Conservation (phyloP, 2,888 invertebrate species). For the Auanema freiburgensis region DNA sequence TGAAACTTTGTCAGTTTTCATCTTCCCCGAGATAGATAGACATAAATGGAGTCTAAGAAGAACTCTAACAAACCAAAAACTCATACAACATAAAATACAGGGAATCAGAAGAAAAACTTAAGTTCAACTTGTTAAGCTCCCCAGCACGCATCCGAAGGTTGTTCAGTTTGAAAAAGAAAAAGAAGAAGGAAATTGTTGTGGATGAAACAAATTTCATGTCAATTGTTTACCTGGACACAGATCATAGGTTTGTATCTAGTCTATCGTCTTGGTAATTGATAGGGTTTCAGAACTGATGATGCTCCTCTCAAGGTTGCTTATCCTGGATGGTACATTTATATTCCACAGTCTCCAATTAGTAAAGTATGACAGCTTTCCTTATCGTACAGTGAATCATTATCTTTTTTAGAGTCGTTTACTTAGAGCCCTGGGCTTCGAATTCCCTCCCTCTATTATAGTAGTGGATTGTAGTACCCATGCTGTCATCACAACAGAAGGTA, state of each 20-base stretch:
- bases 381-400: background rate
- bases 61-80: no score
- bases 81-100: no score
- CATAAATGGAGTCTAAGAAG: no score
- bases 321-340: constrained; percentile 26
- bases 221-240: constrained; percentile 36
- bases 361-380: constrained; percentile 32
- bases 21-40: no score
- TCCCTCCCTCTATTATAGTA: constrained; percentile 40
- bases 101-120: no score
- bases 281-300: constrained; percentile 9
- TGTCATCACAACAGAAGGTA: constrained; percentile 38
- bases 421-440: constrained; percentile 32
- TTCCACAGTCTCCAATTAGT: constrained; percentile 19
- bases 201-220: constrained; percentile 15
- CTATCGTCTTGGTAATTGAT: background rate
- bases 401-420: constrained; percentile 36
- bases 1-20: no score
- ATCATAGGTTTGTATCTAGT: constrained; percentile 13
- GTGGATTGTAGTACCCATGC: constrained; percentile 31
- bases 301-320: constrained; percentile 13
- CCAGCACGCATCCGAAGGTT: constrained; percentile 47
- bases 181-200: constrained; percentile 15
- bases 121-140: constrained; percentile 32
- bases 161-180: constrained; percentile 45